Conservation (phyloP, 2,797 vertebrate species). For the Sternarchorhynchus goeldii region DNA sequence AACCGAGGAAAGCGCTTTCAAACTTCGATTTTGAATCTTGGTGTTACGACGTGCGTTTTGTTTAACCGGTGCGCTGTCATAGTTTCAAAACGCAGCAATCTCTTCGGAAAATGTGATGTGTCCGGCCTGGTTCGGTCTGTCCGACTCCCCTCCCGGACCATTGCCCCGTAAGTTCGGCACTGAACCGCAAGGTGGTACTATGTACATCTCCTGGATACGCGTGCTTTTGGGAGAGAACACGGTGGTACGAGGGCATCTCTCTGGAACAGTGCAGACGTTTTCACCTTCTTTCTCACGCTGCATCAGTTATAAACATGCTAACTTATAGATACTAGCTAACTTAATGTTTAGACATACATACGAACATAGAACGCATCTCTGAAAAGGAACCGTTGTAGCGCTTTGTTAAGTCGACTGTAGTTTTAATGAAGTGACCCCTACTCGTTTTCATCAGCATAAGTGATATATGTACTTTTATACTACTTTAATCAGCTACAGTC, state of each 20-base stretch:
- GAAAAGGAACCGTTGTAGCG: no score
- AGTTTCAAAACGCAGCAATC: not conserved
- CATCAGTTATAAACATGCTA: no score
- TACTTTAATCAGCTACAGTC: no score
- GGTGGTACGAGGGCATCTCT: conserved; percentile 9
- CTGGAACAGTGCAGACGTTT: conserved; percentile 7
- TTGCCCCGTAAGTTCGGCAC: conserved; percentile 56
- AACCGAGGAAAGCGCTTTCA: no score
- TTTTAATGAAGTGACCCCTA: no score
- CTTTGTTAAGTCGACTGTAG: no score
- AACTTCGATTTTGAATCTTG: not conserved
- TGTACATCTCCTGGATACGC: conserved; percentile 70
- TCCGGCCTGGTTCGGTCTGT: conserved; percentile 29
- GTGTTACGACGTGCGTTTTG: not conserved
- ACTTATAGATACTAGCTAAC: no score
- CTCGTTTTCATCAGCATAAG: no score
- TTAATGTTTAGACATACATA: no score
- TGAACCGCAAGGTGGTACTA: conserved; percentile 86
- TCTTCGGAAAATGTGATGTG: conserved; percentile 30
- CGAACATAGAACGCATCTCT: no score
- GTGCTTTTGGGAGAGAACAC: conserved; percentile 18
- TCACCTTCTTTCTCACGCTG: not conserved
- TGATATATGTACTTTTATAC: no score
- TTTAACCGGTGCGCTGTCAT: not conserved
- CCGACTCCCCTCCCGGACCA: conserved; percentile 36